phyloP scores from a whole-genome alignment of 30 jellyfish, hydroid and myxozoan species.

The Hydractinia symbiolongicarpus region DNA sequence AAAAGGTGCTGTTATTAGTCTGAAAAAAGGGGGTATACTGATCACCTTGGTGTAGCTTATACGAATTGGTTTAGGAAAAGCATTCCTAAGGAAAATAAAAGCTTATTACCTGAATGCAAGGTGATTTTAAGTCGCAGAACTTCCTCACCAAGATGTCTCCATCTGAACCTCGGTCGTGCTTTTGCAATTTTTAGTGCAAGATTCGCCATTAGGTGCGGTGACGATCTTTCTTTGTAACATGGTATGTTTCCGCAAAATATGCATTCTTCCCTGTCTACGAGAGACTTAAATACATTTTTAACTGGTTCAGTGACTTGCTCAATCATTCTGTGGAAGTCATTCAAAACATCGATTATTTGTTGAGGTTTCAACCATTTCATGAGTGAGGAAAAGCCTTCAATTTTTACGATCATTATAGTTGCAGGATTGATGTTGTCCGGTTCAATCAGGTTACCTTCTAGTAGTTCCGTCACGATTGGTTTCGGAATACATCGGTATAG shows the following conservation, averaged over 20 bases:
- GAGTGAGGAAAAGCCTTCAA: constrained; percentile 10
- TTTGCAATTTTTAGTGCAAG: constrained; percentile 28
- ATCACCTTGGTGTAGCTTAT: no score
- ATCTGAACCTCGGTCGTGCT: neutral
- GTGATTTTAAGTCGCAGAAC: constrained; percentile 10
- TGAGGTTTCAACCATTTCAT: constrained; percentile 9
- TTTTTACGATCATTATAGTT: constrained; percentile 2
- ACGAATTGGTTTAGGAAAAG: no score
- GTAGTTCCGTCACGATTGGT: constrained; percentile 24
- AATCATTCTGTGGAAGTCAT: constrained; percentile 22
- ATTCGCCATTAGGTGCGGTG: constrained; percentile 17
- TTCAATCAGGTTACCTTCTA: constrained; percentile 26
- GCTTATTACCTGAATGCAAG: constrained; percentile 16
- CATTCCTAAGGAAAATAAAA: no score
- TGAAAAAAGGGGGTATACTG: no score
- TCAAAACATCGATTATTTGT: constrained; percentile 21
- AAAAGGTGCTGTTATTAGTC: no score
- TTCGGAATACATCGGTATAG: constrained; percentile 31
- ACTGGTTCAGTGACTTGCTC: constrained; percentile 3
- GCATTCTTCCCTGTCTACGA: constrained; percentile 18
- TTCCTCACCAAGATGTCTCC: constrained; percentile 23
- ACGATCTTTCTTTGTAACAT: constrained; percentile 12
- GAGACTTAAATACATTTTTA: neutral
- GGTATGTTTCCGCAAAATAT: constrained; percentile 27
- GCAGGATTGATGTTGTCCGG: constrained; percentile 1